Evolutionary conservation across 2,888 invertebrate genomes (phyloP).

Genomic region (Adelphocoris suturalis): DNA sequence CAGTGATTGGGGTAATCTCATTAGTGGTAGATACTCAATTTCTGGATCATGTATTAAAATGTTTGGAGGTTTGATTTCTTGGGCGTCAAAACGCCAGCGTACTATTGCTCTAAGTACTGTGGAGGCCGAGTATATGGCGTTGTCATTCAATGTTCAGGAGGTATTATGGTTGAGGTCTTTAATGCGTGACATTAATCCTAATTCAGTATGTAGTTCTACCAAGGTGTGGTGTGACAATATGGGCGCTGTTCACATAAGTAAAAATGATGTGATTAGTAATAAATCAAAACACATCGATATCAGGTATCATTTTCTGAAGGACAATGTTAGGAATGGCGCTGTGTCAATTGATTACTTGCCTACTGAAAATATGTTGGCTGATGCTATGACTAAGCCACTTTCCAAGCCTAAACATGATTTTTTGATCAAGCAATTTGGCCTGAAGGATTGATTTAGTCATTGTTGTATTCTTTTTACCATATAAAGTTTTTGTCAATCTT

Average conservation of each 20-base stretch:
- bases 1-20: conserved; percentile 10
- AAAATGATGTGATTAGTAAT: conserved; percentile 17
- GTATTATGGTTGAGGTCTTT: conserved; percentile 5
- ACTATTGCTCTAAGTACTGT: conserved; percentile 2
- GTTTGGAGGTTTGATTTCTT: background rate
- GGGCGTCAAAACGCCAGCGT: background rate
- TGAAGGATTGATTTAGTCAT: no score
- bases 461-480: no score
- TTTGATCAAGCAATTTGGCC: no score
- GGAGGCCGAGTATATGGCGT: conserved; percentile 44
- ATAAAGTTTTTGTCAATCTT: no score
- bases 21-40: background rate
- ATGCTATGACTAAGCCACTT: background rate
- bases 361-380: conserved; percentile 25
- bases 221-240: background rate
- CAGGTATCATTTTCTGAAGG: conserved; percentile 23
- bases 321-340: background rate
- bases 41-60: background rate
- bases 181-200: background rate
- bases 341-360: background rate
- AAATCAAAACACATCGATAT: conserved; percentile 34
- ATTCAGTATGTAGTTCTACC: background rate
- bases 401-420: background rate
- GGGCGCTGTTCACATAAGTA: conserved; percentile 4
- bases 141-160: background rate